Evolutionary conservation across 64 coral and sea anemone species (phyloP), one percentile per base, ranked within the genome.

Genomic region (Acropora tenuis): DNA sequence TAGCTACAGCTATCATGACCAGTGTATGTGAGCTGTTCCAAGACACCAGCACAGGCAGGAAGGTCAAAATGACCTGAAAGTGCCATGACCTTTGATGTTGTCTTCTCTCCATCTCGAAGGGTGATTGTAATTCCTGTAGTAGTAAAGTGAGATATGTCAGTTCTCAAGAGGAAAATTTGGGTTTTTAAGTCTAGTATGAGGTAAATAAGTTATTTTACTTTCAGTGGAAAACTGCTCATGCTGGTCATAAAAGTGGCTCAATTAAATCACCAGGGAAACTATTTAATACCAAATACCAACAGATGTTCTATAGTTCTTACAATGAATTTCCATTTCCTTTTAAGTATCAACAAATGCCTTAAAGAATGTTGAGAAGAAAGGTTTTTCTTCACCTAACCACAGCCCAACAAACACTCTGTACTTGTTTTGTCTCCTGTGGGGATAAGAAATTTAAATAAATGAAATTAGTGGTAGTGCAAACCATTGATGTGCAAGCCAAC

Each of bases 61-160:
- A 55, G 52, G 52, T 55, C 52, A 55, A 55, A 55, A 74, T 92
- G 82, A 48, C 90, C 90, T 0, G 90, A 92, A 41, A 92, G 43
- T 75, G 52, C 81, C 79, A 76, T 91, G 13, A 86, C 90, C 46
- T 86, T 78, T 84, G 82, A 69, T 43, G 10, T 92, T 17, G 5
- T 74, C 41, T 76, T 75, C 63, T 5, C 83, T 78, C 73, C 82
- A 78, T 92, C 82, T 78, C 81, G 90, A 42, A 78, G 69, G 1
- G 65, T 40, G 47, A 92, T 74, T 78, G 12, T 59, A 47, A 92
- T 86, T 77, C 90, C 90, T 91, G 48, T 49, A 74, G n/a, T 55
- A 55, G 52, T 5, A 69, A 69, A 17, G n/a, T 69, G n/a, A 69
- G 66, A 69, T 55, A 69, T 69, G n/a, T 69, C 66, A 69, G 66